Conservation (phyloP, 1,140 invertebrate genomes). For the Drosophila burlai region DNA sequence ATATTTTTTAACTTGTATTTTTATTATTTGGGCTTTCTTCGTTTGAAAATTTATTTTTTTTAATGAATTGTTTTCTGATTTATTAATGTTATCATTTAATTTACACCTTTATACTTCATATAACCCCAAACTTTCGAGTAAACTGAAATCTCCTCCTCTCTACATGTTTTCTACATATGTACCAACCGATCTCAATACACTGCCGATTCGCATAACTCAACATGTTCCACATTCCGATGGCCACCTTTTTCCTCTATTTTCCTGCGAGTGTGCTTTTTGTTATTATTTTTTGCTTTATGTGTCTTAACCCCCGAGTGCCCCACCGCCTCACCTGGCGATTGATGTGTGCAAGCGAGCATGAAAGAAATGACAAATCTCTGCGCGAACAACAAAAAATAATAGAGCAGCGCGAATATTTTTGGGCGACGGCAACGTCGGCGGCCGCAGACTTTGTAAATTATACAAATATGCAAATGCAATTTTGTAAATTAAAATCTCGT, state of each 20-base stretch:
- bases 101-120: neutral
- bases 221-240: conserved; percentile 63
- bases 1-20: too few species aligned
- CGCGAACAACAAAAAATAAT: conserved; percentile 41
- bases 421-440: conserved; percentile 7
- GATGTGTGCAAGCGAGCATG: conserved; percentile 82
- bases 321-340: conserved; percentile 69
- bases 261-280: conserved; percentile 15
- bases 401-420: conserved; percentile 60
- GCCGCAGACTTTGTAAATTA: conserved; percentile 61
- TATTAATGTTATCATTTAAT: neutral
- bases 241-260: conserved; percentile 17
- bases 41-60: too few species aligned
- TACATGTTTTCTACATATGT: neutral
- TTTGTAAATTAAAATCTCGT: conserved; percentile 54
- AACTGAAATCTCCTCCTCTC: neutral
- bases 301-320: conserved; percentile 23
- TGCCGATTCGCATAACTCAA: conserved; percentile 37
- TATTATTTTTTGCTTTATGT: conserved; percentile 13
- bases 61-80: neutral
- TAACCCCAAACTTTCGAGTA: neutral
- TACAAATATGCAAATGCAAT: conserved; percentile 63
- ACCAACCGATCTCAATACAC: neutral
- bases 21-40: too few species aligned
- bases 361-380: conserved; percentile 80